Base-by-base conservation (phyloP, 2,113 vertebrate species). In the Megaptera novaeangliae region DNA sequence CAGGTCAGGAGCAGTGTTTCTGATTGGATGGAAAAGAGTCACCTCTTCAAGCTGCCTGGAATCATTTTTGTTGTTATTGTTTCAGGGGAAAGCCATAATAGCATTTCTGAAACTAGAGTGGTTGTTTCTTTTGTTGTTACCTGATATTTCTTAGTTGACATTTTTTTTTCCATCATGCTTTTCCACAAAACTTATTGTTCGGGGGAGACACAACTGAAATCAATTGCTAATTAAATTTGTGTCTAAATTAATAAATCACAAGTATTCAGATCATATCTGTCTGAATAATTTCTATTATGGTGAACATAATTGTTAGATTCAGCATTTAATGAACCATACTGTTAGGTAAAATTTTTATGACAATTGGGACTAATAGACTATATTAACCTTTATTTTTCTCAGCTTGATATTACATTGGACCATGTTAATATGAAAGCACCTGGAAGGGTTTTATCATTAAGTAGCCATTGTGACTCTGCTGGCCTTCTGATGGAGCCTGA, bases 341-440 rank as follows among this genome's bases (percentile, higher is more conserved):
- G 97, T 98, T 99, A 87, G 69, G 98, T 98, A 98, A 98, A 98
- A 98, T 98, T 98, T 98, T 98, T 98, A 97, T 97, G 98, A 98
- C 98, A 98, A 98, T 98, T 98, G 98, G 96, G 95, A 98, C 98
- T 99, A 99, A 99, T 98, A 98, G 98, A 98, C 98, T 98, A 96
- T 97, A 98, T 99, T 99, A 99, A 99, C 98, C 98, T 99, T 98
- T 98, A 98, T 98, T 98, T 88, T n/a, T 89, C 96, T 95, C 97
- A 92, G 95, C 96, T 97, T 98, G 98, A 99, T 98, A 98, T 97
- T 92, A 97, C 97, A 98, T 97, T 98, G 98, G 98, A 97, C 97
- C 91, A 94, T 97, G 97, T 98, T 98, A 98, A 98, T 97, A 98
- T 91, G 92, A 97, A 98, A 98, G 97, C 98, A 97, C 97, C 97